Percentiles rank a stretch among this genome's conserved stretches.
Evolutionary conservation across 2,797 vertebrate genomes (phyloP).

Genomic region (Sebastes cheni): DNA sequence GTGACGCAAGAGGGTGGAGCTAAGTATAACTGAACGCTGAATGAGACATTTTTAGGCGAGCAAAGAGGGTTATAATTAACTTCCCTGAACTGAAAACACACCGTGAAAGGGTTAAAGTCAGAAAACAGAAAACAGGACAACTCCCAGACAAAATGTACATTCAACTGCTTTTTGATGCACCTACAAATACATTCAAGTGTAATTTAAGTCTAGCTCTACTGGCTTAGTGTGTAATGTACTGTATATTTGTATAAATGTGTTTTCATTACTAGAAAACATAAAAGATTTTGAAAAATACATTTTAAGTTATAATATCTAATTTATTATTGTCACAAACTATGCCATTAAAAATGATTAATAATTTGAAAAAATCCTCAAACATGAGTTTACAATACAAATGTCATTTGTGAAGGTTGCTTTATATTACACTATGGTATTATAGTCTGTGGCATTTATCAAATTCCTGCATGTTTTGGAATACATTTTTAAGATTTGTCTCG

Average conservation of each 20-base stretch:
- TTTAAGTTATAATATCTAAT: not conserved
- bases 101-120: no score
- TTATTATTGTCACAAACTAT: not conserved
- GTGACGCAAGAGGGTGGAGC: no score
- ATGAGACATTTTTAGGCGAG: no score
- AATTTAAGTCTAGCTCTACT: not conserved
- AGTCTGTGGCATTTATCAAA: not conserved
- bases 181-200: not conserved
- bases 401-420: not conserved
- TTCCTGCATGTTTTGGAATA: not conserved
- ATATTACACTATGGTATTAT: not conserved
- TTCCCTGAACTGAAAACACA: no score
- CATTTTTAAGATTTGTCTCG: not conserved
- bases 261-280: not conserved
- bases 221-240: not conserved
- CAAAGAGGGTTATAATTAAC: no score
- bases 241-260: not conserved
- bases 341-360: accelerated
- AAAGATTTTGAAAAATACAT: not conserved
- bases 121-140: accelerated
- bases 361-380: not conserved
- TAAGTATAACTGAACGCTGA: no score
- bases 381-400: not conserved
- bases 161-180: not conserved
- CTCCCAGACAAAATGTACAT: not conserved